Evolutionary conservation across 2,797 vertebrate genomes (phyloP).

Genomic region (Periparus ater): DNA sequence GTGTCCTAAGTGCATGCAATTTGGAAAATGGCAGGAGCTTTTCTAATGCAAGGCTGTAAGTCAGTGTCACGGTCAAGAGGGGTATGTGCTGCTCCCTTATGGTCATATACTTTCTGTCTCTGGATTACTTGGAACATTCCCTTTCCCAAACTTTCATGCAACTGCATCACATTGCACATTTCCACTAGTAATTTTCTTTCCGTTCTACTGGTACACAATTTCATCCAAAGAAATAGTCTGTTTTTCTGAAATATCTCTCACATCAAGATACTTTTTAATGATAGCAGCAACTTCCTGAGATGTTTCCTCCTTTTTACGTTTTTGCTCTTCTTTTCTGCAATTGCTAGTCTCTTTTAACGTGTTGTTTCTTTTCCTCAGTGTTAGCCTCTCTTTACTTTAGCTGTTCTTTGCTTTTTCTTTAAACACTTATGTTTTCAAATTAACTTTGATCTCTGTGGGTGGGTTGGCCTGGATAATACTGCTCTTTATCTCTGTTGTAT

Average conservation of each 20-base stretch:
- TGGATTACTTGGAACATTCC: not conserved
- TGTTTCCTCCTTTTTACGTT: not conserved
- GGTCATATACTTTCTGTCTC: not conserved
- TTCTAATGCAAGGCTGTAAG: not conserved
- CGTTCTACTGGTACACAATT: not conserved
- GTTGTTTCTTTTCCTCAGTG: not conserved
- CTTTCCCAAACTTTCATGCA: not conserved
- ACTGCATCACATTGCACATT: not conserved
- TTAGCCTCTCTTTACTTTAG: not conserved
- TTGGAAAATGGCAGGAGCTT: not conserved
- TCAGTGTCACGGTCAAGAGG: not conserved
- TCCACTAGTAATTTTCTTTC: not conserved
- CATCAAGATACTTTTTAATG: not conserved
- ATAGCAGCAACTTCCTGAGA: not conserved
- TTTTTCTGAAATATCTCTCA: not conserved
- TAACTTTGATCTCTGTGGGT: conserved; percentile 37
- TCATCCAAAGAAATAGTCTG: not conserved
- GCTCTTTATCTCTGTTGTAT: conserved; percentile 63
- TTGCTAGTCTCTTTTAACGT: not conserved
- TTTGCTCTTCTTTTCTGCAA: not conserved
- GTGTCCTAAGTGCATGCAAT: not conserved
- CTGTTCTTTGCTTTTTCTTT: conserved; percentile 21
- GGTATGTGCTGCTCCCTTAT: not conserved
- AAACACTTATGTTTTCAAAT: conserved; percentile 44
- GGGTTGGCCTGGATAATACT: conserved; percentile 26